Base-by-base conservation (phyloP, 2,888 invertebrate species). In the Monoplex corrugatus region DNA sequence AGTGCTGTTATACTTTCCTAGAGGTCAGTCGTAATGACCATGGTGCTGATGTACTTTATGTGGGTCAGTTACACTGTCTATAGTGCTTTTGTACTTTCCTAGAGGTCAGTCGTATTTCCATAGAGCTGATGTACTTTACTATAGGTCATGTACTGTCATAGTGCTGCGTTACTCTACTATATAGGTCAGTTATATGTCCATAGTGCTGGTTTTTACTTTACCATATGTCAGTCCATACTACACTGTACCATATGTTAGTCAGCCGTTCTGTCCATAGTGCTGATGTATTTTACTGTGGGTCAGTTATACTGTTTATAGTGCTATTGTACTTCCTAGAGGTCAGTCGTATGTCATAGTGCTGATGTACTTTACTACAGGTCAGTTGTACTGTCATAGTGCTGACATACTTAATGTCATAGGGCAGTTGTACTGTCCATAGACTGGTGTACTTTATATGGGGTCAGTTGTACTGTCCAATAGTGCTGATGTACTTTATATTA, bases 151-250 rank as follows among this genome's bases (percentile, higher is more conserved):
- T 50, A 19, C 19, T 8, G 89, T 95, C 92, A 28, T 96, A 43
- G 92, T 91, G 82, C 95, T 96, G 91, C 92, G 96, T 75, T 96
- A 94, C 92, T 89, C n/a, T n/a, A 93, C 87, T 93, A 96, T 87
- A 92, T 96, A 50, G 50, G 50, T 50, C 50, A 50, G 50, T 50
- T n/a, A n/a, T n/a, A 19, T 50, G 50, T 50, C 50, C 50, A 19
- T 50, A 13, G 50, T 50, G 50, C 8, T 50, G 50, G 19, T 50
- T 8, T 50, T 19, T 50, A 19, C 50, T 50, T 13, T 50, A 13
- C 8, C 50, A 13, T 50, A 8, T 50, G 50, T n/a, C n/a, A n/a
- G 50, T 50, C 10, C 50, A 19, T 50, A 50, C 50, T 50, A 13
- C 50, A 50, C 13, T 10, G 10, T 50, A 50, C 50, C 10, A 50